Percentiles rank a stretch among this genome's conserved stretches.
These are phyloP conservation scores for Rhinichthys osculus DNA, from an alignment of 2,797 vertebrate species.

Conservation along the genomic window DNA sequence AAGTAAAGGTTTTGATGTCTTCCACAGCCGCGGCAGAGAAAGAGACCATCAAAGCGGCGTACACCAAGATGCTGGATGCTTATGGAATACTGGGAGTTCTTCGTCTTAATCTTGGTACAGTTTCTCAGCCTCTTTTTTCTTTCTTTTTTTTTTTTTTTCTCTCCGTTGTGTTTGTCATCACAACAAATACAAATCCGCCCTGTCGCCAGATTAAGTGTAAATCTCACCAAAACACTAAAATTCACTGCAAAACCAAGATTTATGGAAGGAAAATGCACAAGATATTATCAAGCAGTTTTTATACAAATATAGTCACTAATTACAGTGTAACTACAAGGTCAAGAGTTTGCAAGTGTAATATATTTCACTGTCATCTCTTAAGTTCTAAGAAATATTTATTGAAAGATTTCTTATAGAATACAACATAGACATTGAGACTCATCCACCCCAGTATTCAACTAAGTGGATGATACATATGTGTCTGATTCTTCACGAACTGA, in stretches of 20 bases:
- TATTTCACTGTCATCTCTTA: background rate
- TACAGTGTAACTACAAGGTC: background rate
- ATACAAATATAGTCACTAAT: background rate
- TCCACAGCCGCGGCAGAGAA: conserved; percentile 92
- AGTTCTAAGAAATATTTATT: background rate
- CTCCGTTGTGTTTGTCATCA: conserved; percentile 40
- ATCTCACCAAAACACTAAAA: conserved; percentile 22
- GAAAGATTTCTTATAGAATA: background rate
- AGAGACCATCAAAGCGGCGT: conserved; percentile 91
- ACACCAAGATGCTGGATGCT: conserved; percentile 93
- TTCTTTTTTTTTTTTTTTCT: background rate
- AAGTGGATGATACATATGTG: background rate
- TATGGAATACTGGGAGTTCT: conserved; percentile 96
- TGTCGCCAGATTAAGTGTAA: conserved; percentile 46
- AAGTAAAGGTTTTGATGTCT: background rate
- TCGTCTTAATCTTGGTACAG: conserved; percentile 90
- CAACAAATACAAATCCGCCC: conserved; percentile 39
- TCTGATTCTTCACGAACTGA: background rate
- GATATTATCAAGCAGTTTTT: conserved; percentile 4
- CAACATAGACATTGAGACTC: background rate
- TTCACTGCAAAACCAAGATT: conserved; percentile 3
- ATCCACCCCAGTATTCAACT: background rate
- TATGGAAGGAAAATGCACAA: background rate
- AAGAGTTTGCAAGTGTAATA: background rate
- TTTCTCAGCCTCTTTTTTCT: background rate